Evolutionary conservation across 2,888 invertebrate genomes (phyloP), one percentile per base, ranked within the genome.

Genomic region (Creontiades dilutus): DNA sequence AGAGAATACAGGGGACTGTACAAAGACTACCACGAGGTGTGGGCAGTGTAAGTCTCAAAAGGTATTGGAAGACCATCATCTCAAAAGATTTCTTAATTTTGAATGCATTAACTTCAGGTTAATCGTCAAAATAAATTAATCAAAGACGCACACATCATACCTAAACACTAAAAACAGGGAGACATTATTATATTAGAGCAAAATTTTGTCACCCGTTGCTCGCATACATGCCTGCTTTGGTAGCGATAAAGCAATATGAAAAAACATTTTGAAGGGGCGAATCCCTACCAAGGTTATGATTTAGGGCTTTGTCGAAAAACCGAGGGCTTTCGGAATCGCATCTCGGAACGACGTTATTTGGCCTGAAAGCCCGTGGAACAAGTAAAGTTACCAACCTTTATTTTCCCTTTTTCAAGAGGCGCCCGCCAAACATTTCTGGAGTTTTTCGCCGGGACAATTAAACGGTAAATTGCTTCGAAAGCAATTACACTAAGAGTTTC

Each of bases 401-500:
- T 86, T 86, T 86, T 86, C 46, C 86, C 82, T 23, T 48, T 86
- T 57, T 61, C 14, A 46, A 68, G 46, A 47, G 48, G 68, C 76
- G 28, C 61, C 46, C 85, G 68, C 57, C 85, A 85, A 61, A 86
- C 47, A 47, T 86, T 47, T 47, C 52, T 16, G 68, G 86, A 75
- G 86, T 75, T 76, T 86, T 75, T 47, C 46, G 75, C 27, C 28
- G 76, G 48, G 86, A 86, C 86, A 86, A 86, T 86, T 86, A 75
- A 86, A 86, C 68, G 76, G 86, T 86, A 75, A 86, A 86, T 86
- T 86, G 86, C 86, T 86, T 86, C 75, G 86, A 86, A 86, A 86
- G 86, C 82, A 82, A 82, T 82, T 52, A 52, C 82, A 52, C 55
- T 55, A 82, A 82, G 82, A 82, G 48, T 82, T 82, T 82, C 82